Percentiles rank a stretch among this genome's conserved stretches.
Evolutionary conservation across 2,888 invertebrate genomes (phyloP).

Genomic region (Cephonodes hylas): DNA sequence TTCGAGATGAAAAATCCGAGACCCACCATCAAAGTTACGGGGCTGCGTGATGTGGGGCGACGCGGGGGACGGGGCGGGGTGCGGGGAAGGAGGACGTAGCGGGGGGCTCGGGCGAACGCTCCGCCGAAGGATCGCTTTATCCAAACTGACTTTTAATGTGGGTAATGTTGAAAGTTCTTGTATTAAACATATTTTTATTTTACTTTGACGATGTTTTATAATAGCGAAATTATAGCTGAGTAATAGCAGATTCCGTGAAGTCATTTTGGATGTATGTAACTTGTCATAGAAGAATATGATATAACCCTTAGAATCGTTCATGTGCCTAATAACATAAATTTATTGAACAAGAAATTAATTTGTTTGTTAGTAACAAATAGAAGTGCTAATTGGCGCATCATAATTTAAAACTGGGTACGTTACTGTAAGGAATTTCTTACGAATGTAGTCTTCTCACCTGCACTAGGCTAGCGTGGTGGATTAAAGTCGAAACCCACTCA

Average conservation of each 20-base stretch:
- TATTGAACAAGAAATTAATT: too few species aligned
- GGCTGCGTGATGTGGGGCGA: conserved; percentile 29
- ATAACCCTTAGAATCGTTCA: too few species aligned
- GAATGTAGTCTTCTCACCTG: too few species aligned
- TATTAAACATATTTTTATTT: conserved; percentile 39
- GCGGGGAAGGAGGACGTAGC: conserved; percentile 11
- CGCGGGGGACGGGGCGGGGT: conserved; percentile 10
- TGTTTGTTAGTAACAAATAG: too few species aligned
- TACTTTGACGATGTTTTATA: not conserved
- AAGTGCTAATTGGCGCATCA: too few species aligned
- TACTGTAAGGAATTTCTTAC: too few species aligned
- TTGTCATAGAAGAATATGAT: not conserved
- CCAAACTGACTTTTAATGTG: conserved; percentile 72
- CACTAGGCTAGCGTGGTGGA: too few species aligned
- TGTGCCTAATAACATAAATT: too few species aligned
- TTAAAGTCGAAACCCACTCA: too few species aligned
- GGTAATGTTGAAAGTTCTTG: conserved; percentile 58
- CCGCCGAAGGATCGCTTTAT: conserved; percentile 48
- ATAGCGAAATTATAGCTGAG: conserved; percentile 6
- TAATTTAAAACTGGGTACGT: too few species aligned
- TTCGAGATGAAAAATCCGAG: conserved; percentile 74
- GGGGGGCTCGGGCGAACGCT: conserved; percentile 23
- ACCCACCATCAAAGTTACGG: conserved; percentile 72
- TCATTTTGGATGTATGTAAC: not conserved
- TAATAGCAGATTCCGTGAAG: not conserved